Percentiles rank a stretch among this genome's conserved stretches.
These are phyloP conservation scores for Phocoena phocoena DNA, from an alignment of 2,113 vertebrate species.

Conservation along the genomic window DNA sequence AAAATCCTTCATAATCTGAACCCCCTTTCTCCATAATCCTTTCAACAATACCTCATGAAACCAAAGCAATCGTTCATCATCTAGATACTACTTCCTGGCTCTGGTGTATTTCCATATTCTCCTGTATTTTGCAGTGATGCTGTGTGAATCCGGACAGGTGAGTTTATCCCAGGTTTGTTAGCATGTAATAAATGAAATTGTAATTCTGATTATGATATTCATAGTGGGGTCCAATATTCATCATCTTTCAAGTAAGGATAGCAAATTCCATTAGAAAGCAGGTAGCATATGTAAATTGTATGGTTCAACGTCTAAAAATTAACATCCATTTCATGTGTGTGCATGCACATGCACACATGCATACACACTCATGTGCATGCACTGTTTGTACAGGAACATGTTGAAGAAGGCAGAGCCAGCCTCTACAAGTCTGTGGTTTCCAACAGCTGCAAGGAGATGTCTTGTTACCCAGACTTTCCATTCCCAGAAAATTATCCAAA, in stretches of 20 bases:
- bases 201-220: not conserved
- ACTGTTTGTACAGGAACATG: conserved; percentile 82
- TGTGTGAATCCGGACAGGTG: not conserved
- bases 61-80: not conserved
- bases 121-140: not conserved
- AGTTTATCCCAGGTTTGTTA: not conserved
- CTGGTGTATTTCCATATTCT: not conserved
- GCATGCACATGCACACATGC: conserved; percentile 55
- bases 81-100: not conserved
- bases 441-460: conserved; percentile 91
- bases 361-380: not conserved
- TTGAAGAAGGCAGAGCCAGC: conserved; percentile 82
- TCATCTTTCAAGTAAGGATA: not conserved
- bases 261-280: not conserved
- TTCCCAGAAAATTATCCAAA: conserved; percentile 89
- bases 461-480: conserved; percentile 90
- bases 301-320: not conserved
- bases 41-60: not conserved
- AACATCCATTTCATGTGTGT: not conserved
- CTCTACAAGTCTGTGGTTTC: conserved; percentile 88
- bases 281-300: not conserved
- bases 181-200: not conserved
- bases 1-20: conserved; percentile 4
- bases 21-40: not conserved
- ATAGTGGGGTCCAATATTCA: not conserved